phyloP scores from a whole-genome alignment of 2,888 invertebrate species.

The Tryphoninae sp. region DNA sequence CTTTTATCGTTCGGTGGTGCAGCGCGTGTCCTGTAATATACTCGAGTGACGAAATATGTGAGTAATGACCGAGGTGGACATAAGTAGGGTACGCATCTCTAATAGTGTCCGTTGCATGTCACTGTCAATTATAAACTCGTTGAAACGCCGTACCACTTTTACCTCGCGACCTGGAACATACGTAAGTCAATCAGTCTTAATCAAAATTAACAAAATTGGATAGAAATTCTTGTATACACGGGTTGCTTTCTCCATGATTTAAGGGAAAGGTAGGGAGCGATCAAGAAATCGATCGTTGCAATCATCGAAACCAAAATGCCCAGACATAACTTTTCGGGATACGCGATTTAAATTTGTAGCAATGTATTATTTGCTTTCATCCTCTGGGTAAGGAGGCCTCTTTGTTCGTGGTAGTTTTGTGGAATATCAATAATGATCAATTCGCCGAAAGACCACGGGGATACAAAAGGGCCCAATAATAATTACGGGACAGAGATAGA shows the following conservation, averaged over 20 bases:
- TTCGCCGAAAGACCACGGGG: slow-evolving; percentile 17
- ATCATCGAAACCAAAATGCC: no score
- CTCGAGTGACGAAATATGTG: not conserved
- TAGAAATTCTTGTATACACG: no score
- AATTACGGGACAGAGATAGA: slow-evolving; percentile 49
- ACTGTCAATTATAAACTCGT: not conserved
- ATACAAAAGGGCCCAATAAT: slow-evolving; percentile 47
- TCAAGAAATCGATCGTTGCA: no score
- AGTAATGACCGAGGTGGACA: not conserved
- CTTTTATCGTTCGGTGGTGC: not conserved
- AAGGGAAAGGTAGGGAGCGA: no score
- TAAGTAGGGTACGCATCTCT: not conserved
- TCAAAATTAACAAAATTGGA: not conserved
- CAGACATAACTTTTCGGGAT: not conserved
- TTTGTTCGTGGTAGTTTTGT: slow-evolving; percentile 19
- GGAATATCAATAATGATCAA: slow-evolving; percentile 38
- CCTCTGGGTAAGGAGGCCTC: not conserved
- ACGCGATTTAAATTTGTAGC: not conserved
- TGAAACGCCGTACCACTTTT: not conserved
- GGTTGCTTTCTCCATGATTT: no score
- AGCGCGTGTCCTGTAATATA: not conserved
- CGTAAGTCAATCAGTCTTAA: not conserved
- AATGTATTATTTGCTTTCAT: not conserved
- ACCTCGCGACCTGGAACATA: not conserved
- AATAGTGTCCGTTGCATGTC: no score